These are phyloP conservation scores for Pheosia tremula DNA, from an alignment of 2,888 invertebrate genomes.

Conservation along the genomic window DNA sequence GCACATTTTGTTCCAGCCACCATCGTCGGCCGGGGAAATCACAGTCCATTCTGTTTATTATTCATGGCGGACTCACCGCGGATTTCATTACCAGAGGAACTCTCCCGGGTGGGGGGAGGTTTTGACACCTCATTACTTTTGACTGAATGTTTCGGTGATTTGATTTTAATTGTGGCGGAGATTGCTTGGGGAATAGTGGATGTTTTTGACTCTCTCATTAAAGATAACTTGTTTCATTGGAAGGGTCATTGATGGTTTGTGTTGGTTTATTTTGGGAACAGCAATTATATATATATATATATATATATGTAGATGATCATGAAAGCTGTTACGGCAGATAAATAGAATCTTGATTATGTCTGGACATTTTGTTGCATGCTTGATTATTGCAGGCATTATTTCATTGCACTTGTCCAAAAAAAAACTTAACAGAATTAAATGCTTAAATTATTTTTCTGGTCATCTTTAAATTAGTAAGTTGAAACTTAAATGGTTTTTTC, in stretches of 20 bases:
- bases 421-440: too few relatives aligned
- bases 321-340: too few relatives aligned
- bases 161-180: constrained; percentile 13
- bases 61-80: constrained; percentile 55
- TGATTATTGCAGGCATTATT: not conserved
- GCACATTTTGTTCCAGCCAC: constrained; percentile 35
- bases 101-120: constrained; percentile 25
- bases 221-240: not conserved
- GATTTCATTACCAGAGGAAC: constrained; percentile 49
- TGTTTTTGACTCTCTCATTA: not conserved
- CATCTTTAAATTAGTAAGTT: not conserved
- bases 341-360: too few relatives aligned
- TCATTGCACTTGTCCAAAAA: not conserved
- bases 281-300: too few relatives aligned
- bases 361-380: not conserved
- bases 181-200: constrained; percentile 5
- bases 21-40: constrained; percentile 67
- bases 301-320: too few relatives aligned
- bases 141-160: constrained; percentile 33
- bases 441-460: not conserved
- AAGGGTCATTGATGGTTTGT: not conserved
- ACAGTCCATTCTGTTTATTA: constrained; percentile 59
- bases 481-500: too few relatives aligned
- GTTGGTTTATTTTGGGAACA: too few relatives aligned
- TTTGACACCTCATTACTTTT: constrained; percentile 44